A percentile compares a stretch with the other conserved stretches of the same genome.
These are phyloP conservation scores for Molorchus minor DNA, from an alignment of 2,888 invertebrate genomes.

Conservation along the genomic window DNA sequence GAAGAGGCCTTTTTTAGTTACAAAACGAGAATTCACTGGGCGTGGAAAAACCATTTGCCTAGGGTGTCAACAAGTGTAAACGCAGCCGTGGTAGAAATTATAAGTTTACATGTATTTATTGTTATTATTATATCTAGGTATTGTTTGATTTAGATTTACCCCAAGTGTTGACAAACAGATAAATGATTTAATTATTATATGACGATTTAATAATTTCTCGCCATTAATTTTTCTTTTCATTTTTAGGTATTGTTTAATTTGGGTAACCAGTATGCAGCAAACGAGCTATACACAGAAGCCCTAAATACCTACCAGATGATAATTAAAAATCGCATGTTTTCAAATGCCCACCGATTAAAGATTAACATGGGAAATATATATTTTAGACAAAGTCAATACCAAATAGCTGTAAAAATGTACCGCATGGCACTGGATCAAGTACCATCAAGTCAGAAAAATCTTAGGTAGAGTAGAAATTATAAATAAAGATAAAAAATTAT, in stretches of 20 bases:
- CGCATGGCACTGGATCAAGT: constrained; percentile 98
- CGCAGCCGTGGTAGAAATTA: no score
- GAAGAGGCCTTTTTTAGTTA: no score
- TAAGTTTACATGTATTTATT: no score
- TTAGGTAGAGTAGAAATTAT: constrained; percentile 68
- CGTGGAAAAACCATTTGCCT: no score
- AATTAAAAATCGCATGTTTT: constrained; percentile 92
- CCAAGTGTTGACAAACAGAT: no score
- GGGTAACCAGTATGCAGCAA: constrained; percentile 92
- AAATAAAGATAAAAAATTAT: background rate
- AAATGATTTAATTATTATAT: no score
- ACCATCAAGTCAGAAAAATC: constrained; percentile 90
- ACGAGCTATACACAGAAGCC: constrained; percentile 95
- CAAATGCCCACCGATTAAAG: constrained; percentile 91
- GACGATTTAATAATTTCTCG: no score
- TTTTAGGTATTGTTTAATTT: constrained; percentile 89
- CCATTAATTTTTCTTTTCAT: no score
- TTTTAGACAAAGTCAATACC: constrained; percentile 91
- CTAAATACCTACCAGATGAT: constrained; percentile 95
- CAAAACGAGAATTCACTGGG: no score
- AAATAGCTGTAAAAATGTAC: constrained; percentile 96
- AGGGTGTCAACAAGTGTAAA: no score
- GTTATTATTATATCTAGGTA: no score
- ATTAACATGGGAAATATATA: constrained; percentile 99
- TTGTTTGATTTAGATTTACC: no score